Evolutionary conservation across 53 echinoderm and acorn worm species (phyloP).

Genomic region (Patiria pectinifera): DNA sequence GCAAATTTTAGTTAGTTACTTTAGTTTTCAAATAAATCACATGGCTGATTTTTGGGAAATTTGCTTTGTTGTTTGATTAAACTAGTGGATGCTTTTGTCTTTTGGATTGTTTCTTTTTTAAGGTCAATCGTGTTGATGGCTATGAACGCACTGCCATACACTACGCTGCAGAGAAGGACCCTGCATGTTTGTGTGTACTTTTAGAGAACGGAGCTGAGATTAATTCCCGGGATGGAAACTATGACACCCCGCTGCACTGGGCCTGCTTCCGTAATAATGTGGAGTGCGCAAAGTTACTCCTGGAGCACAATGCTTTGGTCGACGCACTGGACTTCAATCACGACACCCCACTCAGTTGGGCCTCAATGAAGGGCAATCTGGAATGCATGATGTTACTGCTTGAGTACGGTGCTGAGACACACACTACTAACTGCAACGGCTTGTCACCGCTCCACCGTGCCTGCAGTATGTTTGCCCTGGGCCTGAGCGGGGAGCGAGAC

Average conservation of each 20-base stretch:
- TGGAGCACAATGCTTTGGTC: conserved; percentile 74
- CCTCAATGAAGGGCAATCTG: conserved; percentile 82
- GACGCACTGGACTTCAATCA: conserved; percentile 83
- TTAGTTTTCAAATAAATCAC: too few species aligned
- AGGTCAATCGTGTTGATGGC: conserved; percentile 94
- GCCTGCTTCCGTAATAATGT: conserved; percentile 88
- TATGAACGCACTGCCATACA: conserved; percentile 88
- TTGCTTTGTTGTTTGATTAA: too few species aligned
- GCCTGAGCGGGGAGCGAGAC: conserved; percentile 75
- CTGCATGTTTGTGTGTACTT: conserved; percentile 71
- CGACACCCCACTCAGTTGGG: conserved; percentile 94
- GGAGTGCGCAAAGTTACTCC: conserved; percentile 74
- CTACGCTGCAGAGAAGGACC: conserved; percentile 89
- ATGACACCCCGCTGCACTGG: conserved; percentile 92
- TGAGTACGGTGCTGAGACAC: conserved; percentile 87
- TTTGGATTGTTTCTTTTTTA: neutral
- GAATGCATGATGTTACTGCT: conserved; percentile 82
- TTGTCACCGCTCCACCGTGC: conserved; percentile 75
- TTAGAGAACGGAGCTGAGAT: conserved; percentile 76
- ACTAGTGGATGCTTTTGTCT: too few species aligned
- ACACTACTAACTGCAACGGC: conserved; percentile 68
- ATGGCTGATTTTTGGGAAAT: too few species aligned
- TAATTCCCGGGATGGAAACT: conserved; percentile 79
- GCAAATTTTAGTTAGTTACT: too few species aligned
- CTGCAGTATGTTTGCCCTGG: conserved; percentile 72